Evolutionary conservation across 2,888 invertebrate genomes (phyloP).

Genomic region (Ernsta delagoae): DNA sequence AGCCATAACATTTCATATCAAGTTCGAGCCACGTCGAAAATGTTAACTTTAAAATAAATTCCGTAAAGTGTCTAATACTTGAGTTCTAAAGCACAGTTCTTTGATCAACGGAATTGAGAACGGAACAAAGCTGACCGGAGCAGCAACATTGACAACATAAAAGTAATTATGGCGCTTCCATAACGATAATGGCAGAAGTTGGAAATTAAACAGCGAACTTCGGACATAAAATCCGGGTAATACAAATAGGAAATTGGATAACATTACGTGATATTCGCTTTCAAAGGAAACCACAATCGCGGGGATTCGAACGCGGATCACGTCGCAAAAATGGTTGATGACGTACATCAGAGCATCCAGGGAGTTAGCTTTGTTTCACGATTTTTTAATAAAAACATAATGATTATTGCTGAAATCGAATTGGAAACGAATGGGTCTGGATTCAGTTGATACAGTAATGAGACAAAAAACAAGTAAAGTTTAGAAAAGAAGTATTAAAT

Average conservation of each 20-base stretch:
- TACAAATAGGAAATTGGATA: conserved; percentile 50
- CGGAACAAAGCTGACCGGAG: conserved; percentile 21
- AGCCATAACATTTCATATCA: too few relatives aligned
- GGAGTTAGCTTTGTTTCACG: conserved; percentile 33
- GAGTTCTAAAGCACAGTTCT: neutral
- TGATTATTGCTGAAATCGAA: neutral
- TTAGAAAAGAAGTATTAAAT: too few relatives aligned
- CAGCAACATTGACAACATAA: conserved; percentile 24
- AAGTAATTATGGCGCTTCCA: conserved; percentile 30
- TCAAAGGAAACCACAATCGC: conserved; percentile 49
- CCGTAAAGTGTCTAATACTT: too few relatives aligned
- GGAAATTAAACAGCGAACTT: conserved; percentile 38
- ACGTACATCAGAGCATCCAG: conserved; percentile 44
- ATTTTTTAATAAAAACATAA: neutral
- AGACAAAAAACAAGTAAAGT: too few relatives aligned
- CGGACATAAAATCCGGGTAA: conserved; percentile 43
- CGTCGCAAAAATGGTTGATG: conserved; percentile 52
- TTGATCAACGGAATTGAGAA: conserved; percentile 8
- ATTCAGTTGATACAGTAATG: neutral
- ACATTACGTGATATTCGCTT: conserved; percentile 49
- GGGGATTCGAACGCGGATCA: conserved; percentile 48
- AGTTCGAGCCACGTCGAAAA: too few relatives aligned
- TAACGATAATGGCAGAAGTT: conserved; percentile 31
- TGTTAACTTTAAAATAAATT: too few relatives aligned
- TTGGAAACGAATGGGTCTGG: neutral